Evolutionary conservation across 2,888 invertebrate genomes (phyloP), one percentile per base, ranked within the genome.

Genomic region (Mongoloraphidia duomilia): DNA sequence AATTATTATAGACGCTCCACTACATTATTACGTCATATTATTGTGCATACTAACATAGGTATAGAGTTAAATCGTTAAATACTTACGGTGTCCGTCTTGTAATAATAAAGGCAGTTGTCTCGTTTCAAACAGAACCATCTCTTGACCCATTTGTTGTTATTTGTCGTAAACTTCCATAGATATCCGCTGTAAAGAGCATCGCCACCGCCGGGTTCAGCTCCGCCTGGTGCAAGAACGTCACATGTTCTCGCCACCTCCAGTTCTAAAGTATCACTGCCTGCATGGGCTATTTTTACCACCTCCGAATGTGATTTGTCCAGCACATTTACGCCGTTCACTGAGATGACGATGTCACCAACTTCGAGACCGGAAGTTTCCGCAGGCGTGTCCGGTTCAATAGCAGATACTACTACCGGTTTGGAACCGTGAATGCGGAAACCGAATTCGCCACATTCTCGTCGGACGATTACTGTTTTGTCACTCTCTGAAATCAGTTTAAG

Each of bases 351-450:
- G 64, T 95, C 95, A 34, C 95, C 95, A 41, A 94, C 89, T 73
- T 91, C 89, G 47, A 95, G 70, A 0, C 94, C 94, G 5, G 89
- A 91, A 49, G 79, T 82, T 67, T 93, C 93, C 0, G 95, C 94
- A 0, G 94, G 91, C 1, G 94, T 94, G 56, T 89, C 91, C 36
- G 88, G 85, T 69, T 94, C 94, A 56, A 95, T 92, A 14, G 91
- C 91, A 4, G 94, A 93, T 34, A 95, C 92, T 11, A 94, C 91
- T n/a, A 94, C 93, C 1, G 95, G 95, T 61, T 90, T 88, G 50
- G 91, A 90, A 33, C 94, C 94, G 60, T 94, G 91, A 61, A 96
- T 93, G 52, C 95, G 80, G 67, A 96, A 93, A 11, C 94, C 94
- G 64, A 93, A 95, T 64, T 93, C 94, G 37, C 89, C 89, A 26